Base-by-base conservation (phyloP, 2,797 vertebrate species). In the Macroramphosus scolopax region DNA sequence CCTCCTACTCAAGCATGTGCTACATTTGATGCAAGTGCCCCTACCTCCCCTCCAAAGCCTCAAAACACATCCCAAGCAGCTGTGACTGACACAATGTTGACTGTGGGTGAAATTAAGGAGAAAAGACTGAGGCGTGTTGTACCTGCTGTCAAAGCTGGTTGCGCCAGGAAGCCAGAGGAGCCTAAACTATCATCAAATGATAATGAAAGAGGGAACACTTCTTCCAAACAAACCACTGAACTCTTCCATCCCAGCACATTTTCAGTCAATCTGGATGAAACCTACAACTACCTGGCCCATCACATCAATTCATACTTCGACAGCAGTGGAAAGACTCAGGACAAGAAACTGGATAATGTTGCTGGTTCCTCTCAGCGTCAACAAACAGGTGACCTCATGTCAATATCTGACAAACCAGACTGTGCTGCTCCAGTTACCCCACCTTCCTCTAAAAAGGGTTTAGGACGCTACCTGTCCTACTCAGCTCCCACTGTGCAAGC, bases 231-330 rank as follows among this genome's bases (percentile, higher is more conserved):
- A 36, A 42, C 70, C 10, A 17, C 78, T 5, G 84, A 84, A 20
- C 92, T 96, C 62, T 96, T 93, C 84, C 93, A 96, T 52, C 68
- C 92, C 14, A 91, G 89, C 72, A 81, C 66, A 51, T 78, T 96
- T 77, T 86, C 90, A 13, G 92, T 89, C 51, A 93, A 80, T 77
- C 89, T 96, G 81, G 95, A 92, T 78, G 93, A 96, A 51, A 97
- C 95, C 0, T 97, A 94, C 70, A 91, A 85, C 72, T 93, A 92
- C 10, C 53, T 98, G 61, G 88, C 95, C 38, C 88, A 89, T 83
- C 95, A 98, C 62, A 91, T 98, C 66, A 97, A 97, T 74, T 84
- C 85, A 16, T 98, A 98, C 65, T 98, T 98, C 72, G 80, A 55
- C 45, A 85, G 53, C 60, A 72, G 58, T 41, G 68, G 67, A 61